Evolutionary conservation across 2,797 vertebrate species (phyloP), one percentile per base, ranked within the genome.

Genomic region (Pangasius mekongensis): DNA sequence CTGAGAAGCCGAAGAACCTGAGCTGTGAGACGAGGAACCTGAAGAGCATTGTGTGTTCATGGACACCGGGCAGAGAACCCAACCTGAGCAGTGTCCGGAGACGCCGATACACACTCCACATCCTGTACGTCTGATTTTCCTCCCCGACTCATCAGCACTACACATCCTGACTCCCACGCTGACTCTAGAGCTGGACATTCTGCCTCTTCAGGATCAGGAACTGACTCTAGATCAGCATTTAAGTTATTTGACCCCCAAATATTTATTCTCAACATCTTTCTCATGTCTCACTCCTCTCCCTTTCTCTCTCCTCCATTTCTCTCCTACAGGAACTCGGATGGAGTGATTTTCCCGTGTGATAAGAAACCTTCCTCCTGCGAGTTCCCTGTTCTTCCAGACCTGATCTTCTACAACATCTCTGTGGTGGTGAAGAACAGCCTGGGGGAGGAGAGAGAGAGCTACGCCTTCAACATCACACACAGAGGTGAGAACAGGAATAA

Each of bases 391-490:
- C 18, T 93, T 39, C 89, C 91, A 58, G 73, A 91, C 1, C 81
- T 91, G 73, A 88, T 92, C 33, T 83, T 90, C 81, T 95, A 95
- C 91, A 92, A 92, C 56, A 90, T 95, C 89, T 92, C 90, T 0
- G 83, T 95, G 80, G 71, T 89, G 90, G 93, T 94, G 86, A 91
- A 87, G 80, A 91, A 94, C 90, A 74, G 52, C 66, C 89, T 95
- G 56, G 94, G 93, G 54, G 89, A 91, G 86, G 92, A 92, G 87
- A 90, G 54, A 0, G 89, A 88, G 36, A 90, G 56, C 85, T 90
- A 93, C 89, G 87, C 86, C 88, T 95, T 96, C 90, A 94, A 92
- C 89, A 90, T 96, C 89, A 91, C 89, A 80, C 92, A 94, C 62
- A 93, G 92, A 93, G 93, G 94, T 95, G 62, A n/a, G 62, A 77